Base-by-base conservation (phyloP, 2,113 vertebrate species). In the Cettia cetti region DNA sequence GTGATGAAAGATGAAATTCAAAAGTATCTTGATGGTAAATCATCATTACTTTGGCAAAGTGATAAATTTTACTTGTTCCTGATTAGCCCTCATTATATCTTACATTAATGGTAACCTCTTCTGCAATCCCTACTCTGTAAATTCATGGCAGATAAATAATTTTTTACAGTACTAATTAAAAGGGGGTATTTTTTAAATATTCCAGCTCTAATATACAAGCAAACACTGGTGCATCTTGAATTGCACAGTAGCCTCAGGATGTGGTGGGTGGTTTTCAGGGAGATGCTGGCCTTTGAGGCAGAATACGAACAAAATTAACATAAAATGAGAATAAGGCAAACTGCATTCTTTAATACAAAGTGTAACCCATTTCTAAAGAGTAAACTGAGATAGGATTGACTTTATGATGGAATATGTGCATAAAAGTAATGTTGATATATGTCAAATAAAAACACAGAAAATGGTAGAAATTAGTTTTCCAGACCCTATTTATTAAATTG, bases 81-180 rank as follows among this genome's bases (percentile, higher is more conserved):
- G 79, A 94, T 96, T 90, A 94, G 40, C 18, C 27, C 35, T 70
- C 72, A 42, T 72, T 83, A 56, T 74, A 77, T 70, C 53, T 91
- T 61, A 68, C 27, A 64, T 74, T 90, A 89, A 64, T 47, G 26
- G 53, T 54, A 90, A 89, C 33, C 65, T 82, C 75, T 92, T 90
- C 42, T 53, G 65, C 57, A 84, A 89, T 89, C 68, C 50, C 11
- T 60, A 19, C 23, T 64, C 37, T 49, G 19, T 28, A 44, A 42
- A 88, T 53, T 57, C 61, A 92, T 81, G 17, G 8, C n/a, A 79
- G 60, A 59, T 92, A 86, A 92, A 76, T 59, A 70, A 77, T 82
- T 40, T 60, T 75, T 82, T 31, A 18, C 45, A 76, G 45, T 44
- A 64, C 42, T 96, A 94, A 96, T 96, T 86, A 82, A 27, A 96